phyloP scores from a whole-genome alignment of 2,113 vertebrate species.

The Microcebus murinus region DNA sequence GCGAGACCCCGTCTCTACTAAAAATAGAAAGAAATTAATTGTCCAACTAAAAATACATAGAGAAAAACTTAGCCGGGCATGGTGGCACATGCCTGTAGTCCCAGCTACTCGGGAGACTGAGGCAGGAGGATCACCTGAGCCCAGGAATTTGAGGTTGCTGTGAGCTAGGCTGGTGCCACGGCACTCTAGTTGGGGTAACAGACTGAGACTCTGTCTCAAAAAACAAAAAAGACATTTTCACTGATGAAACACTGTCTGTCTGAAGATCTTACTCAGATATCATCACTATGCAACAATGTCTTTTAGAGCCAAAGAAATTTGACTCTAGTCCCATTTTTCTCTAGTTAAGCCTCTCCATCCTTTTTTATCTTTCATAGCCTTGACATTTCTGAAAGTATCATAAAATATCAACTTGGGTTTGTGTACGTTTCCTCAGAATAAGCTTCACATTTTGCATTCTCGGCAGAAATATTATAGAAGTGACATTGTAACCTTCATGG shows the following conservation, averaged over 20 bases:
- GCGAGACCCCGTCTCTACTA: no score
- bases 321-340: background rate
- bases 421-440: background rate
- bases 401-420: background rate
- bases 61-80: no score
- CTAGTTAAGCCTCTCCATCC: background rate
- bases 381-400: background rate
- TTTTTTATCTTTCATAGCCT: background rate
- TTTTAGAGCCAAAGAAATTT: background rate
- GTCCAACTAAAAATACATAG: no score
- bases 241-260: background rate
- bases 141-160: no score
- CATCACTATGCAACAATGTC: background rate
- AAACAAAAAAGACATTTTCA: background rate
- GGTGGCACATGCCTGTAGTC: no score
- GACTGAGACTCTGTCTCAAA: no score
- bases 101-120: no score
- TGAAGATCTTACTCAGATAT: background rate
- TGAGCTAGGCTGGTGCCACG: no score
- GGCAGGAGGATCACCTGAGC: no score
- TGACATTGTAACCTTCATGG: background rate
- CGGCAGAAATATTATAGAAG: background rate
- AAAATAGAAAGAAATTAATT: no score
- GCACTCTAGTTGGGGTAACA: no score
- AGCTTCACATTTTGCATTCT: background rate